These are phyloP conservation scores for Sebastiscus tertius DNA, from an alignment of 2,797 vertebrate genomes.

Conservation along the genomic window DNA sequence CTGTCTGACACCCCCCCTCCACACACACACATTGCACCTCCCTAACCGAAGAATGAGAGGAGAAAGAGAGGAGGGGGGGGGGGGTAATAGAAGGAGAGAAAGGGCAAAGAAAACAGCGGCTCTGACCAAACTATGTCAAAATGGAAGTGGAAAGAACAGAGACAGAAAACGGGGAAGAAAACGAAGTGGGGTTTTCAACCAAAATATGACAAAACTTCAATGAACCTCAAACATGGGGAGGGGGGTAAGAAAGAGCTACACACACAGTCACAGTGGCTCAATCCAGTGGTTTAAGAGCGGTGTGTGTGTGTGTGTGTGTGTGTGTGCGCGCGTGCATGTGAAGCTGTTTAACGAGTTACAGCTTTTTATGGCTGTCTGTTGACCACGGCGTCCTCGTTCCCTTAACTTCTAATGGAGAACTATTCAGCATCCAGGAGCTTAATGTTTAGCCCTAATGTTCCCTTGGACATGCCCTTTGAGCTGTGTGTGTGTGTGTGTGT, in stretches of 20 bases:
- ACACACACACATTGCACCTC: conserved; percentile 38
- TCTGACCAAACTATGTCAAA: conserved; percentile 77
- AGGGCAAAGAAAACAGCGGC: conserved; percentile 71
- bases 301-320: not conserved
- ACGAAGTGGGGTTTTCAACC: conserved; percentile 69
- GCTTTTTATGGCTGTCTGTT: conserved; percentile 55
- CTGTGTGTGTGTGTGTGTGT: conserved; percentile 47
- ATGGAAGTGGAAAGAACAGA: conserved; percentile 78
- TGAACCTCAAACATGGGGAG: conserved; percentile 76
- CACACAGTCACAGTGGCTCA: conserved; percentile 54
- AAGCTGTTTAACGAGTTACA: conserved; percentile 62
- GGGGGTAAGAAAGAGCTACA: conserved; percentile 34
- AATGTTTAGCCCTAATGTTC: conserved; percentile 81
- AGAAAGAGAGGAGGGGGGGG: not conserved
- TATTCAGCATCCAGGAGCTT: conserved; percentile 67
- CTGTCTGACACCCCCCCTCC: conserved; percentile 65
- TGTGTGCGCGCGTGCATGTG: conserved; percentile 8
- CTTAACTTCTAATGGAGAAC: conserved; percentile 53
- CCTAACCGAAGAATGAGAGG: conserved; percentile 62
- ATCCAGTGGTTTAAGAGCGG: conserved; percentile 60
- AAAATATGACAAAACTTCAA: conserved; percentile 79
- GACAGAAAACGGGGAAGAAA: conserved; percentile 67
- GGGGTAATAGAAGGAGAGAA: conserved; percentile 45
- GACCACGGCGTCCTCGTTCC: conserved; percentile 38
- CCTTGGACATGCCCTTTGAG: conserved; percentile 78